Evolutionary conservation across 2,113 vertebrate species (phyloP).

Genomic region (Etheostoma spectabile): DNA sequence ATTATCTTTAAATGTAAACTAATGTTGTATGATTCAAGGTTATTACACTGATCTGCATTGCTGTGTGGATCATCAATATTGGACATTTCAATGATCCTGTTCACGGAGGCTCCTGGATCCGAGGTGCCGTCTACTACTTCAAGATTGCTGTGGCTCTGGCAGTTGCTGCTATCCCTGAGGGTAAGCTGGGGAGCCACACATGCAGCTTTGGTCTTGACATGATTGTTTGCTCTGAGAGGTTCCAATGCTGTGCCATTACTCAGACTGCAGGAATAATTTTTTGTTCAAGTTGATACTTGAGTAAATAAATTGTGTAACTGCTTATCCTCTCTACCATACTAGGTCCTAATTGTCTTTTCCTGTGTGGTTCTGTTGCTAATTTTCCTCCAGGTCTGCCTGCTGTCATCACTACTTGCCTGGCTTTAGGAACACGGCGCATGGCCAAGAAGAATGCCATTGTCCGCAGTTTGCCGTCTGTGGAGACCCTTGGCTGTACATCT

Average conservation of each 20-base stretch:
- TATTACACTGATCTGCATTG: constrained; percentile 97
- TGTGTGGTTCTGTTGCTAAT: constrained; percentile 8
- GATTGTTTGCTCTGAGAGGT: background rate
- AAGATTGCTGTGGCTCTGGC: constrained; percentile 98
- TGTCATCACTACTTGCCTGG: constrained; percentile 98
- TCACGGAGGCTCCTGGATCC: constrained; percentile 97
- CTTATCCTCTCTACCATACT: background rate
- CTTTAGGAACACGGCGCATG: constrained; percentile 96
- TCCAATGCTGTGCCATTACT: background rate
- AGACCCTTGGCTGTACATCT: constrained; percentile 97
- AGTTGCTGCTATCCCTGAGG: constrained; percentile 97
- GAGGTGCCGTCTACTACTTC: constrained; percentile 99
- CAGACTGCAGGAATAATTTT: background rate
- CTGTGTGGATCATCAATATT: constrained; percentile 99
- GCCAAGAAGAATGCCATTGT: constrained; percentile 99
- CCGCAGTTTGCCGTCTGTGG: constrained; percentile 95
- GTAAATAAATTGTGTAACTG: background rate
- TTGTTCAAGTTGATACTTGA: background rate
- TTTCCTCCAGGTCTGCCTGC: constrained; percentile 87
- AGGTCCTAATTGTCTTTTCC: constrained; percentile 7
- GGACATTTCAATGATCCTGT: constrained; percentile 98
- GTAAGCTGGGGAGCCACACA: constrained; percentile 50
- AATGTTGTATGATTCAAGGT: constrained; percentile 86
- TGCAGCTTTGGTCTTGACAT: background rate
- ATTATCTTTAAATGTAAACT: background rate